A percentile compares a stretch with the other conserved stretches of the same genome.
phyloP scores from a whole-genome alignment of 2,888 invertebrate species.

The Gortyna flavago region DNA sequence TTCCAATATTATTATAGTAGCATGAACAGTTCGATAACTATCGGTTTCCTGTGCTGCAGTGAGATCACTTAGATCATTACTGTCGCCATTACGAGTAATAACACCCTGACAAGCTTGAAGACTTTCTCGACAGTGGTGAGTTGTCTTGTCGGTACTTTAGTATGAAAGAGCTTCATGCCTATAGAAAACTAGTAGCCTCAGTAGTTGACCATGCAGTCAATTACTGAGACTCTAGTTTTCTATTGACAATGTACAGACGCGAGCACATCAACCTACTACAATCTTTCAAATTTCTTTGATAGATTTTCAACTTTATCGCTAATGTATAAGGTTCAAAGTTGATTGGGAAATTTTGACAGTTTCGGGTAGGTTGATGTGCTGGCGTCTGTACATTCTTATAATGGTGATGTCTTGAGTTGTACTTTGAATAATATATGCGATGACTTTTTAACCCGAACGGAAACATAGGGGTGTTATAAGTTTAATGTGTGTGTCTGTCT shows the following conservation, averaged over 20 bases:
- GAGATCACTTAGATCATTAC: slow-evolving; percentile 54
- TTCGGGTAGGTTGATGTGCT: too few relatives aligned
- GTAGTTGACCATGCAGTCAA: background rate
- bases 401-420: background rate
- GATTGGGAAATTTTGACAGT: too few relatives aligned
- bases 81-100: slow-evolving; percentile 56
- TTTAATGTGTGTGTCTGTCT: too few relatives aligned
- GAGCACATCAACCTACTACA: too few relatives aligned
- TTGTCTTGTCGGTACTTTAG: slow-evolving; percentile 9
- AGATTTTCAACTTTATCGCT: too few relatives aligned
- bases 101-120: slow-evolving; percentile 50
- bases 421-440: background rate
- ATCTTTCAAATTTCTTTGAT: too few relatives aligned
- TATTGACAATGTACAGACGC: background rate
- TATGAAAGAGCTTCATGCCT: background rate
- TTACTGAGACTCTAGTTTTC: slow-evolving; percentile 12
- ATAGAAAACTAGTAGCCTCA: too few relatives aligned
- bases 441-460: background rate
- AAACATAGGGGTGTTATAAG: too few relatives aligned
- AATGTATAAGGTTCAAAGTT: too few relatives aligned
- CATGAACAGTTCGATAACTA: slow-evolving; percentile 54
- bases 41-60: slow-evolving; percentile 48
- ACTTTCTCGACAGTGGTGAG: slow-evolving; percentile 53
- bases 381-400: background rate
- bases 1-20: slow-evolving; percentile 40